Evolutionary conservation across 2,888 invertebrate genomes (phyloP).

Genomic region (Disparrhopalites patrizii): DNA sequence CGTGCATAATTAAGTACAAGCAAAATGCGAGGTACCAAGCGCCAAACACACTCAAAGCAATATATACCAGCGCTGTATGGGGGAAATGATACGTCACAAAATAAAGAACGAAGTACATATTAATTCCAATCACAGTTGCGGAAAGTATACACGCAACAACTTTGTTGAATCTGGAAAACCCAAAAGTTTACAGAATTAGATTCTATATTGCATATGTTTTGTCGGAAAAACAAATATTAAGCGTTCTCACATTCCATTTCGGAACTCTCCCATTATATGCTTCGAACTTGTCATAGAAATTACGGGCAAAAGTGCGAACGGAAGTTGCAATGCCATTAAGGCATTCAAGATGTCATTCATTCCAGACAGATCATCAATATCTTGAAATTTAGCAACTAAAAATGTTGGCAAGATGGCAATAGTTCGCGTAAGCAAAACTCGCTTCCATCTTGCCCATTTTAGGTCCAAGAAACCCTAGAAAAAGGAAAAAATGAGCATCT

Average conservation of each 20-base stretch:
- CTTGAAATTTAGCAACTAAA: conserved; percentile 63
- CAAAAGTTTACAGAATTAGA: conserved; percentile 49
- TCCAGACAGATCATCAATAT: conserved; percentile 65
- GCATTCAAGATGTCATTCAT: conserved; percentile 86
- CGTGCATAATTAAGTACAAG: conserved; percentile 68
- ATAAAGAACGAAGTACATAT: conserved; percentile 16
- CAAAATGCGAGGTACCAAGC: conserved; percentile 68
- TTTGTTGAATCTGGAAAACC: conserved; percentile 21
- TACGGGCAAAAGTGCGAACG: conserved; percentile 80
- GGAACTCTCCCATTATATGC: conserved; percentile 78
- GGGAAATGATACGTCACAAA: neutral
- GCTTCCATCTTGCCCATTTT: conserved; percentile 80
- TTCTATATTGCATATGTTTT: neutral
- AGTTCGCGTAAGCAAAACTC: conserved; percentile 75
- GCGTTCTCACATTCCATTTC: conserved; percentile 64
- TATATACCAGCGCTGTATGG: conserved; percentile 48
- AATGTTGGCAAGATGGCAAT: conserved; percentile 76
- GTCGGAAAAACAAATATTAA: neutral
- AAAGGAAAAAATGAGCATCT: neutral
- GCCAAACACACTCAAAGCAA: conserved; percentile 58
- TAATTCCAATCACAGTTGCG: conserved; percentile 18
- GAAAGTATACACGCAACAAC: conserved; percentile 18
- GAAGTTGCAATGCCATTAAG: conserved; percentile 79
- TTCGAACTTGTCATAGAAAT: conserved; percentile 77
- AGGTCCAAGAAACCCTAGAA: conserved; percentile 71